Percentiles rank a stretch among this genome's conserved stretches.
phyloP scores from a whole-genome alignment of 2,113 vertebrate species.

The Notarius lentiginosus region DNA sequence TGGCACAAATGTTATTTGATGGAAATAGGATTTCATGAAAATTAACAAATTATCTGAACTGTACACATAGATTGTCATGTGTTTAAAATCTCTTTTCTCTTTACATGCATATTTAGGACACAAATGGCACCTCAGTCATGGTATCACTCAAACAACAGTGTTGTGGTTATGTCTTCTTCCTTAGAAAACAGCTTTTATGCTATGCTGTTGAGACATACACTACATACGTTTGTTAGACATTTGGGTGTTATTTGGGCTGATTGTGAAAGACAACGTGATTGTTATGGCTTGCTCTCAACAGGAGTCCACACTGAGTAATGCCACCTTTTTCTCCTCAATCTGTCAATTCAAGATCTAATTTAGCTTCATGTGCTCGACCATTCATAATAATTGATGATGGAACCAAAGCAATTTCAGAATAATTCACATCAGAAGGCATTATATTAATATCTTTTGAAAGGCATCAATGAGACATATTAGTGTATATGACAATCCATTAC shows the following conservation, averaged over 20 bases:
- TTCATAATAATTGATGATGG: slow-evolving; percentile 10
- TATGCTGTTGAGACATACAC: neutral
- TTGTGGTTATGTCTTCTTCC: neutral
- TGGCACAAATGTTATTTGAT: neutral
- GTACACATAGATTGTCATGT: neutral
- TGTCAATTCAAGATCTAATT: neutral
- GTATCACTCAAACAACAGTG: neutral
- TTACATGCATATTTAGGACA: neutral
- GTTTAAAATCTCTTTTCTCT: neutral
- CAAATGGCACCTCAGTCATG: neutral
- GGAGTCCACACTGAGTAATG: neutral
- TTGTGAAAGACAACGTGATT: neutral
- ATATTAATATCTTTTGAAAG: neutral
- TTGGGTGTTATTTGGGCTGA: neutral
- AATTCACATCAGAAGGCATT: neutral
- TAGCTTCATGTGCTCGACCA: neutral
- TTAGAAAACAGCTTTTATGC: neutral
- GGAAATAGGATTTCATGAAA: neutral
- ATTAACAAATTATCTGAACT: neutral
- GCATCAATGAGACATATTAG: neutral
- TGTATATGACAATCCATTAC: slow-evolving; percentile 25
- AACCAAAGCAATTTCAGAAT: neutral
- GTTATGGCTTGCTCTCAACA: neutral
- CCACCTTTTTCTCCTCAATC: neutral
- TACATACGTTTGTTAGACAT: neutral